Evolutionary conservation across 2,113 vertebrate species (phyloP), one percentile per base, ranked within the genome.

Genomic region (Fulica atra): DNA sequence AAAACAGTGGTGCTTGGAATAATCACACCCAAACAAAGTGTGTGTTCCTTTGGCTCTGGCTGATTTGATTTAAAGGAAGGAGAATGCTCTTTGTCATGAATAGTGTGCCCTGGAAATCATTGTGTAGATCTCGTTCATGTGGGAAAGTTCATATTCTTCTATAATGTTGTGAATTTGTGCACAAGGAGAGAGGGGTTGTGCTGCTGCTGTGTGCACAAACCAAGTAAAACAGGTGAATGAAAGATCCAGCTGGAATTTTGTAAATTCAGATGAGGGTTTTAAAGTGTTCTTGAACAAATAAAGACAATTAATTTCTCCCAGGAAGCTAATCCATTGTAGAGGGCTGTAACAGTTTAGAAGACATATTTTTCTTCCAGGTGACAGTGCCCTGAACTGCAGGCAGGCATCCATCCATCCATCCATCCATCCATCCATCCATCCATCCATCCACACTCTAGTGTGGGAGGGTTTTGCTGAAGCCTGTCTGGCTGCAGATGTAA

Each of bases 401-500:
- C 17, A n/a, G n/a, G n/a, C n/a, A 4, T 13, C 9, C 13, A 19
- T 14, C 9, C 11, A 13, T 44, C 24, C 2, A 0, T n/a, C n/a
- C n/a, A 4, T 13, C 9, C 13, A 19, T 14, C 9, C 11, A 13
- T 44, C 24, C 2, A 0, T n/a, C n/a, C n/a, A 4, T 13, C 9
- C 13, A 19, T 14, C 9, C 11, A 13, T 44, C 24, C 2, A 0
- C 19, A 46, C 26, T 61, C 68, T 13, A 11, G 21, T 0, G 1
- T 40, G 44, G 15, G 35, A 31, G 10, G 31, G n/a, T 46, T 79
- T 66, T 3, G 2, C 14, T 4, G 50, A 20, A 91, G 23, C 74
- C 29, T 72, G 51, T 60, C 53, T n/a, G 1, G 0, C 28, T 40
- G 68, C 16, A 46, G n/a, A 3, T 38, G 42, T 24, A 35, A 50